Base-by-base conservation (phyloP, 2,113 vertebrate species). In the Colius striatus region DNA sequence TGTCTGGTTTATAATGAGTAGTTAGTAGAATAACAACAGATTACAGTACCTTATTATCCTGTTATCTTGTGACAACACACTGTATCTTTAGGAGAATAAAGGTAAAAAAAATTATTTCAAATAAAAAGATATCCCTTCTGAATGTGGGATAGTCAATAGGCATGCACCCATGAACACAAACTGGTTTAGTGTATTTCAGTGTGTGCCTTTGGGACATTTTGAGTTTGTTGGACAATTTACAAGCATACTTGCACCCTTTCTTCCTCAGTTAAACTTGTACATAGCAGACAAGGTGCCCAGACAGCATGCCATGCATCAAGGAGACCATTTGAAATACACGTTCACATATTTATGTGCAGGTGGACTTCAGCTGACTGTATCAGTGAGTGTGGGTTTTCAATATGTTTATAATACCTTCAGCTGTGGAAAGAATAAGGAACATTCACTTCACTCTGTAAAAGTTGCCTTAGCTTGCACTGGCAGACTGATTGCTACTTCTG, bases 1-100 rank as follows among this genome's bases (percentile, higher is more conserved):
- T 21, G 75, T 72, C 78, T 96, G 75, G 74, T 95, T 94, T 95
- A 74, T 97, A 97, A 97, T 96, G 92, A 97, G 85, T 93, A 96
- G 88, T 96, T 97, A 94, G 82, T 94, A 53, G 89, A 94, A 92
- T 97, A 97, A 94, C 89, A 97, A 85, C 93, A 96, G 54, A 10
- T 85, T 94, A 62, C 82, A 84, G 65, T 94, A 95, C 84, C 89
- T 96, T 94, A 97, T 97, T 97, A 97, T 97, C 93, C 87, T 95
- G 67, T 94, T 96, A 97, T 62, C 90, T 97, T 94, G 57, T 98
- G 95, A 94, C 96, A 97, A 88, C 82, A 38, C 23, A 84, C 38
- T 65, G 53, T 85, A 38, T 92, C 85, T 95, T 95, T 91, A 67
- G 92, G 65, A 96, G 57, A 92, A 81, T 4, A 93, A 76, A 95